phyloP scores from a whole-genome alignment of 2,888 invertebrate genomes.

The Brachyopa scutellaris region DNA sequence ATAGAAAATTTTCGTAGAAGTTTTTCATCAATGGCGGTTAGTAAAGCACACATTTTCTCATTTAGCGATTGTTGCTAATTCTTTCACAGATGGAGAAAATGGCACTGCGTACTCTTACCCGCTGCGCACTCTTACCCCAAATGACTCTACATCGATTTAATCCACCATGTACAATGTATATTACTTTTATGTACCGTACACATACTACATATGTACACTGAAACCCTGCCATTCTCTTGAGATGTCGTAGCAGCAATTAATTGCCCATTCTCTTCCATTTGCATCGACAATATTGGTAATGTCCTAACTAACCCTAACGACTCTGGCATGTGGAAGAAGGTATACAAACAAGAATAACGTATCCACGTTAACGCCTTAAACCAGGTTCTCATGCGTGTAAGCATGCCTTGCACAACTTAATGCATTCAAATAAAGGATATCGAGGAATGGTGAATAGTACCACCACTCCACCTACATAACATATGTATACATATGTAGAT shows the following conservation, averaged over 20 bases:
- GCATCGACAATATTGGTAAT: background rate
- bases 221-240: slow-evolving; percentile 18
- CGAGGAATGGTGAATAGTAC: slow-evolving; percentile 41
- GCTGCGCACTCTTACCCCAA: no score
- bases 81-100: no score
- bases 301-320: slow-evolving; percentile 27
- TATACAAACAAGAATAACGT: background rate
- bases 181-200: no score
- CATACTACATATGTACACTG: no score
- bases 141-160: no score
- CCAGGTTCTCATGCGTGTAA: background rate
- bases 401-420: slow-evolving; percentile 36
- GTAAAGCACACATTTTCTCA: no score
- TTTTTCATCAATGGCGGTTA: no score
- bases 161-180: no score
- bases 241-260: slow-evolving; percentile 52
- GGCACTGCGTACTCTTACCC: no score
- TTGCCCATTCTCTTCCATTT: slow-evolving; percentile 16
- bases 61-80: no score
- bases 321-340: slow-evolving; percentile 14
- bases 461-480: slow-evolving; percentile 24
- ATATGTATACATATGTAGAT: background rate
- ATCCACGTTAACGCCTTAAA: slow-evolving; percentile 25
- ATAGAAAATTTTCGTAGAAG: no score
- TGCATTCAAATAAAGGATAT: slow-evolving; percentile 53